Evolutionary conservation across 2,888 invertebrate genomes (phyloP), one percentile per base, ranked within the genome.

Genomic region (Ametastegia equiseti): DNA sequence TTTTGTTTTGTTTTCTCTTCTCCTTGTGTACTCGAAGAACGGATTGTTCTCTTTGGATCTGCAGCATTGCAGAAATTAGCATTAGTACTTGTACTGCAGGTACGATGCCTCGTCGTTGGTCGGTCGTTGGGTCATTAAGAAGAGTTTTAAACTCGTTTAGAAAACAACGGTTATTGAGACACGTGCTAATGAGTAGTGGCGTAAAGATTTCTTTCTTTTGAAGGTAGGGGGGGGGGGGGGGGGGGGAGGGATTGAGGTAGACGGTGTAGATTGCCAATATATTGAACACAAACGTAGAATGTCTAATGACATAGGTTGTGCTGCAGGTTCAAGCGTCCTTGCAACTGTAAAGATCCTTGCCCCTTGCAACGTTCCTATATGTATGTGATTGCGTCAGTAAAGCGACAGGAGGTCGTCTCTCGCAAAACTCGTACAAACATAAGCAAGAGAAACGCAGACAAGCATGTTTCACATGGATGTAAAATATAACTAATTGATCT

Each of bases 281-380:
- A 39, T 73, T 19, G 47, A 33, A 19, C 50, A 73, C 30, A n/a
- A 54, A 54, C 23, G 50, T 75, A 75, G 75, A 75, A 75, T 75
- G 75, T 75, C 36, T 78, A 82, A 82, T 85, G 84, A 85, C 84
- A 84, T 82, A 85, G 84, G 78, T 30, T 42, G 23, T 83, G 82
- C 83, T 81, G 84, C 88, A 87, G 88, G 87, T 88, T 88, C 87
- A 84, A 83, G 86, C 88, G 90, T 90, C 90, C 90, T 90, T 90
- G 90, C 89, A 88, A 89, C 88, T 88, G 84, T 88, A 84, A 86
- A 88, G 89, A 90, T 90, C 90, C 89, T 90, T 90, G 90, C 90
- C 90, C 90, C 89, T 88, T 90, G 69, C 57, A 83, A 47, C 84
- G 82, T 13, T 50, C 57, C 36, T 39, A n/a, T n/a, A n/a, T n/a